Base-by-base conservation (phyloP, 1,140 invertebrate genomes). In the Trichonephila clavata region DNA sequence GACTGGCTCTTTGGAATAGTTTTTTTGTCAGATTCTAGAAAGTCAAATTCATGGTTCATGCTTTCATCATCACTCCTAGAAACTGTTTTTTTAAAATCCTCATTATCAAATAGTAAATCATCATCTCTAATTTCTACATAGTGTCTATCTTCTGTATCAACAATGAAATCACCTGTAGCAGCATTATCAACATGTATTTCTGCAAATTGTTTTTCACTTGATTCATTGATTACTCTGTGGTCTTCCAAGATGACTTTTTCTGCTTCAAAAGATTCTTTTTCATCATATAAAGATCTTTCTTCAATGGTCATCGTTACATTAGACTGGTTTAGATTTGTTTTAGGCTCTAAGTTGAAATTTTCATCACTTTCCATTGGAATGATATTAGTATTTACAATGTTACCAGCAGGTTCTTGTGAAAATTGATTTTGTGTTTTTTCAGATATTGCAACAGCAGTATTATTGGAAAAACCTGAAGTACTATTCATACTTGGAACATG, bases 31-130 rank as follows among this genome's bases (percentile, higher is more conserved):
- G 71, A 81, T 86, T 92, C 90, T 65, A 92, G 80, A 86, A 92
- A 92, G 61, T 92, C 61, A 86, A 92, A 92, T 32, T 92, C 90
- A 84, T 84, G 81, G 39, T 86, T 65, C 10, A 92, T 65, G 24
- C 80, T 92, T 68, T 86, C 90, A 92, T 92, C 80, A 86, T 92
- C 90, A 50, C 90, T 92, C 61, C 84, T 84, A 57, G 39, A 89
- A 57, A 61, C 27, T 2, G 27, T n/a, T 43, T 50, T 21, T 24
- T 89, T 39, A 77, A 89, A 63, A 77, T 77, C 32, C 0, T 27
- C 71, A 77, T 77, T 27, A 77, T 39, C 32, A 16, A 27, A 77
- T 20, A 39, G 18, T 7, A 77, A 77, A 77, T 77, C 71, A 65
- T 18, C 32, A 87, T 32, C 61, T 63, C 63, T 24, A 27, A 87